These are phyloP conservation scores for Eulemur rufifrons DNA, from an alignment of 2,113 vertebrate species.

Conservation along the genomic window DNA sequence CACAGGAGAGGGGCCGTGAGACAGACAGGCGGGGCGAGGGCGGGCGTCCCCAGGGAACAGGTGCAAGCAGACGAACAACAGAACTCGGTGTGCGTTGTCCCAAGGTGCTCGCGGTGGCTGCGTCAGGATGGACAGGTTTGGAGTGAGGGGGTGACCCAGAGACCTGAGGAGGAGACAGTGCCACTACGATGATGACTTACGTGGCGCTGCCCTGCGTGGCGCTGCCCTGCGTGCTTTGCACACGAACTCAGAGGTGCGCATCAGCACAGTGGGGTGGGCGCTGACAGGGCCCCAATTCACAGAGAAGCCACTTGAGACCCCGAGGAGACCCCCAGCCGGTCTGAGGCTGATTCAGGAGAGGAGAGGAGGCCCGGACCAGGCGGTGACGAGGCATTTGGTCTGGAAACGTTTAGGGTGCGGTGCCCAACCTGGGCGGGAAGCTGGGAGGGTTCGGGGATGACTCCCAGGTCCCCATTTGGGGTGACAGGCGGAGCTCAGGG, in stretches of 20 bases:
- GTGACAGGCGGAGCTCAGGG: no score
- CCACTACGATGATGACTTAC: accelerated
- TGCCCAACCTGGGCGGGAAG: accelerated
- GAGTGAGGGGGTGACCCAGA: background rate
- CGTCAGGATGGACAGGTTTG: accelerated
- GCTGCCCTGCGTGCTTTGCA: no score
- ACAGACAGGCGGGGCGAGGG: background rate
- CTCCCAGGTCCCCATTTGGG: background rate
- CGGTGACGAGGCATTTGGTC: accelerated
- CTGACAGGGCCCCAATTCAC: background rate
- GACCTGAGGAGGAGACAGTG: accelerated
- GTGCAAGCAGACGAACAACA: accelerated
- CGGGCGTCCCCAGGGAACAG: background rate
- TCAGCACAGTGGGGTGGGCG: background rate
- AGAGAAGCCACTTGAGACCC: background rate
- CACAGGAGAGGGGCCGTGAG: background rate
- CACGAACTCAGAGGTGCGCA: accelerated
- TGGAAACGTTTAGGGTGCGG: accelerated
- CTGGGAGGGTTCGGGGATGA: background rate
- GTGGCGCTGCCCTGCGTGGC: accelerated
- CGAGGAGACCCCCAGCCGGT: no score
- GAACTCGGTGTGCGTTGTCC: accelerated
- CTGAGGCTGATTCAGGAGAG: background rate
- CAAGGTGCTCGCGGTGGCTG: no score
- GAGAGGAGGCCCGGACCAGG: accelerated